A percentile compares a stretch with the other conserved stretches of the same genome.
Evolutionary conservation across 2,797 vertebrate species (phyloP).

Genomic region (Gorsachius magnificus): DNA sequence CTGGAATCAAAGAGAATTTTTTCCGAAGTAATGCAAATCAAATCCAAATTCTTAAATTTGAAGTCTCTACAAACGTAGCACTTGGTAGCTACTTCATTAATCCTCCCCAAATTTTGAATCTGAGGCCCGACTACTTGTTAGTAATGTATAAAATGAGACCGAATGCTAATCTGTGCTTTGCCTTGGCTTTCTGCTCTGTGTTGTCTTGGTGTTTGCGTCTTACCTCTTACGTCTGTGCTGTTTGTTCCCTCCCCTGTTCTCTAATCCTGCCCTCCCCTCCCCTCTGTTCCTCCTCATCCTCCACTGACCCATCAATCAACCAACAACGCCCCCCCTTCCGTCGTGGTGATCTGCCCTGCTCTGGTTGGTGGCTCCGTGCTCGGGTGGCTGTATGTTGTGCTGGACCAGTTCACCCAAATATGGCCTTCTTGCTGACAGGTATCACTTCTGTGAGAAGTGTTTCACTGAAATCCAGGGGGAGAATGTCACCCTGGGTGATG

Average conservation of each 20-base stretch:
- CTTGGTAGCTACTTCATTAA: conserved; percentile 46
- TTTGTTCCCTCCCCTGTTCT: conserved; percentile 85
- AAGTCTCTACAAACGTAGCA: conserved; percentile 18
- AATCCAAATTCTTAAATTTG: conserved; percentile 70
- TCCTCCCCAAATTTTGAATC: conserved; percentile 50
- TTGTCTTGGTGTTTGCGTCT: conserved; percentile 83
- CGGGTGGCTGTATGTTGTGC: conserved; percentile 82
- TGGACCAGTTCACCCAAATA: conserved; percentile 83
- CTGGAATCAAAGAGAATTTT: conserved; percentile 48
- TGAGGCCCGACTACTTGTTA: conserved; percentile 43
- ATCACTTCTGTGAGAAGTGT: conserved; percentile 99
- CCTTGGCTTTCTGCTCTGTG: conserved; percentile 85
- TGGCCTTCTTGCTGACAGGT: conserved; percentile 85
- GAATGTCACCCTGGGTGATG: conserved; percentile 96
- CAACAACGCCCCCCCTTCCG: conserved; percentile 80
- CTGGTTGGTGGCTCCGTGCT: conserved; percentile 84
- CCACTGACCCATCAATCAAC: conserved; percentile 84
- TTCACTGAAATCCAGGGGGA: conserved; percentile 99
- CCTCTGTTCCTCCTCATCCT: conserved; percentile 79
- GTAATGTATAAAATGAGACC: conserved; percentile 74
- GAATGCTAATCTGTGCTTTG: conserved; percentile 83
- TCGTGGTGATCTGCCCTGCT: conserved; percentile 83
- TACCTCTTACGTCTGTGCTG: conserved; percentile 82
- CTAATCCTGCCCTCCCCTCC: conserved; percentile 81
- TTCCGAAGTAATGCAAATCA: conserved; percentile 47